A percentile compares a stretch with the other conserved stretches of the same genome.
Conservation (phyloP, 2,797 vertebrate genomes). For the Pogoniulus pusillus region DNA sequence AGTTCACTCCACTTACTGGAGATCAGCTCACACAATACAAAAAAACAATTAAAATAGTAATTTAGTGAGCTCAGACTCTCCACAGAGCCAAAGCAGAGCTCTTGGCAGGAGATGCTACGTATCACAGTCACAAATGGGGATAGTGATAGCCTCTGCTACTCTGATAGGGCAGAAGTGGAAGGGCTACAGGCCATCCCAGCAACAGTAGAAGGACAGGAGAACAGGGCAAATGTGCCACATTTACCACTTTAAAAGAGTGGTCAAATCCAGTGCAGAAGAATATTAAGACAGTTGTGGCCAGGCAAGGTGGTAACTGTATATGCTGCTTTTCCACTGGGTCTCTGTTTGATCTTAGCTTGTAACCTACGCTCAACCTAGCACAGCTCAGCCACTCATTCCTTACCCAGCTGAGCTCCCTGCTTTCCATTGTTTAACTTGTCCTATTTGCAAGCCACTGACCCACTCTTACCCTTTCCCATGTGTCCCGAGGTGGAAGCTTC, state of each 20-base stretch:
- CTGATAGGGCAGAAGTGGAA: not conserved
- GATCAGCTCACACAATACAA: not conserved
- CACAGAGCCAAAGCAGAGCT: not conserved
- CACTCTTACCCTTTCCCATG: not conserved
- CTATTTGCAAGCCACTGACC: not conserved
- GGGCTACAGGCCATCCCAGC: too few relatives aligned
- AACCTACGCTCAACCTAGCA: not conserved
- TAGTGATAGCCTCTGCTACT: not conserved
- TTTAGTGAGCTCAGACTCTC: not conserved
- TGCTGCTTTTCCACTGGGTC: not conserved
- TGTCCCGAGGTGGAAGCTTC: not conserved
- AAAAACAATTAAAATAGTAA: too few relatives aligned
- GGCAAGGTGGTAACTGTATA: not conserved
- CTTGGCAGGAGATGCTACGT: not conserved
- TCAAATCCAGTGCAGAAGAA: not conserved
- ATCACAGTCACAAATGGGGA: not conserved
- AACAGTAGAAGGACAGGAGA: too few relatives aligned
- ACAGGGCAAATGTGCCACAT: not conserved
- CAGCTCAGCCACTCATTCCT: not conserved
- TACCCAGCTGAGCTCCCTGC: not conserved
- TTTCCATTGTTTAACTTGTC: too few relatives aligned
- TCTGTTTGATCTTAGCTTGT: not conserved
- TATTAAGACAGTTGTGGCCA: not conserved
- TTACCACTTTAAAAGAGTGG: not conserved
- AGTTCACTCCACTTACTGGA: not conserved